Evolutionary conservation across 2,888 invertebrate genomes (phyloP), one percentile per base, ranked within the genome.

Genomic region (Xestia rhomboidea): DNA sequence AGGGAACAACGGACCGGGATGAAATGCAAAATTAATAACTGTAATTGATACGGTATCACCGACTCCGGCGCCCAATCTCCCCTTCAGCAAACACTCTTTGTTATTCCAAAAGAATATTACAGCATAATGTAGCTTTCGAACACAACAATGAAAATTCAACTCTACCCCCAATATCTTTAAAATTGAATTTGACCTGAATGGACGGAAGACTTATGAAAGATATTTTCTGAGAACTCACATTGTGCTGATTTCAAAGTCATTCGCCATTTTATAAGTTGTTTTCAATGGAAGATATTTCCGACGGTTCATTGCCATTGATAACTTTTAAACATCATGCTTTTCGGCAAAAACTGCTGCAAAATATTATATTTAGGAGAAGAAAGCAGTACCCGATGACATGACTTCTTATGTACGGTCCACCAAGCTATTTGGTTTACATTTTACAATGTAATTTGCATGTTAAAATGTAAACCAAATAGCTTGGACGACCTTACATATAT

Each of bases 1-100:
- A 51, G 77, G 79, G 72, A 67, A 76, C 75, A 78, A 72, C 77
- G 80, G 64, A 78, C 72, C 57, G 73, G 77, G 78, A 79, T 82
- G 82, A 87, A 87, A 88, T 85, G 80, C 82, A 83, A 89, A 88
- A 89, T 89, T 89, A 89, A 89, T 88, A 88, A 85, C 82, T 80
- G 89, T 86, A 88, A 88, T 89, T 87, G 89, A 88, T 89, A 87
- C 79, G 74, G 77, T 81, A 85, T 85, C 87, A 83, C 74, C 34
- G 77, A 68, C 80, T 82, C 68, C 63, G 67, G 76, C 78, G 82
- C 79, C 86, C 80, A 80, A 80, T 79, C 79, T 89, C 77, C 86
- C 89, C 82, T 82, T 83, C 73, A 77, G 77, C 74, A 89, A 89
- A 86, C 82, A 88, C 77, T 83, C 81, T 77, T 82, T 86, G 81